phyloP scores from a whole-genome alignment of 2,888 invertebrate genomes.

The Trichopoda pennipes region DNA sequence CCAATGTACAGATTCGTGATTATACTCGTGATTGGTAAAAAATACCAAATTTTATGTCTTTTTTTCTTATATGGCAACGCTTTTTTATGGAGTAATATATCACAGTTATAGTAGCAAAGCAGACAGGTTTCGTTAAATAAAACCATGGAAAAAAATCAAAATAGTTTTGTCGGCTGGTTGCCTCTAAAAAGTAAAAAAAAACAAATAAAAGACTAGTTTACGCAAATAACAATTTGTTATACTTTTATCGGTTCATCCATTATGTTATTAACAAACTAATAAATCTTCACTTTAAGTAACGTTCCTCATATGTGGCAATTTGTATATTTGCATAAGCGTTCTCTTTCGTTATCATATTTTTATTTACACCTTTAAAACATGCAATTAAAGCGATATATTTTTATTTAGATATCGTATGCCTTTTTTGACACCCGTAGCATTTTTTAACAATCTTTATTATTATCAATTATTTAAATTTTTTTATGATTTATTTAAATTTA shows the following conservation, averaged over 20 bases:
- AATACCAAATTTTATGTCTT: neutral
- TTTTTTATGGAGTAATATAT: neutral
- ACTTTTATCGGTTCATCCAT: slow-evolving; percentile 7
- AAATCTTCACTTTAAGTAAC: no score
- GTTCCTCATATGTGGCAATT: no score
- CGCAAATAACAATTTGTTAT: slow-evolving; percentile 29
- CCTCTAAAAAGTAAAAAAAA: neutral
- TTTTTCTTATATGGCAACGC: slow-evolving; percentile 12
- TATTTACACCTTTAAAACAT: no score
- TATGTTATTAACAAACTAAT: neutral
- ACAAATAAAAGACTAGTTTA: slow-evolving; percentile 3
- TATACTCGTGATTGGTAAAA: neutral
- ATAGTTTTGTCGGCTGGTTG: neutral
- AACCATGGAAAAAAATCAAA: neutral
- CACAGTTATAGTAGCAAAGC: neutral
- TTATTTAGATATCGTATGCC: no score
- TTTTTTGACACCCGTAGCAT: no score
- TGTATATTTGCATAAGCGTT: no score
- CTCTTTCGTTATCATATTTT: no score
- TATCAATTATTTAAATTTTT: no score
- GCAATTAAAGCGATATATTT: no score
- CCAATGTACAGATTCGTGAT: neutral
- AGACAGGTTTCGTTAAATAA: neutral
- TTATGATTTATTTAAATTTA: slow-evolving; percentile 31
- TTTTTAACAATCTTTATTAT: no score